Conservation (phyloP, 2,113 vertebrate genomes). For the Chascanopsetta lugubris region DNA sequence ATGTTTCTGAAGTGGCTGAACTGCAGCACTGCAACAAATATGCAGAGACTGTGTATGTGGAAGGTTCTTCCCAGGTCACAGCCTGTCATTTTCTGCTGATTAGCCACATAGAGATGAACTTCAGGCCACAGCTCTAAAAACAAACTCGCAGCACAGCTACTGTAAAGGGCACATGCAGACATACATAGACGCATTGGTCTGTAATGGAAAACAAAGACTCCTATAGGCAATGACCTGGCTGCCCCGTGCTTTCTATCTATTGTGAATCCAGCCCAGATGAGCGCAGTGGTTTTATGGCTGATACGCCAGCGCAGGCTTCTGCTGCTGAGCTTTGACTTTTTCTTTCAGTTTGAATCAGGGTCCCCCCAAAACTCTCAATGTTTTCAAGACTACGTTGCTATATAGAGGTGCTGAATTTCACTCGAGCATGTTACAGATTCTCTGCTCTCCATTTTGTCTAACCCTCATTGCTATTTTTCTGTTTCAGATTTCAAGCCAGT, state of each 20-base stretch:
- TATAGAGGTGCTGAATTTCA: not conserved
- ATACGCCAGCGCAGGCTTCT: conserved; percentile 26
- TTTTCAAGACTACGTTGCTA: not conserved
- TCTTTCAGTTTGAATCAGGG: conserved; percentile 9
- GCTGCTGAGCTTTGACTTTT: conserved; percentile 25
- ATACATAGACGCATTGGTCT: conserved; percentile 31
- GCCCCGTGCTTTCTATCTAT: conserved; percentile 64
- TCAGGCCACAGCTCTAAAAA: conserved; percentile 68
- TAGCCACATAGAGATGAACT: conserved; percentile 60
- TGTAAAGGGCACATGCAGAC: too few relatives aligned
- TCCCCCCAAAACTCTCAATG: not conserved
- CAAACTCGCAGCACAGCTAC: conserved; percentile 65
- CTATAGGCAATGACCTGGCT: conserved; percentile 49
- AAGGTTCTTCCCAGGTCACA: conserved; percentile 66
- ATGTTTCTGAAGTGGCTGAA: conserved; percentile 13
- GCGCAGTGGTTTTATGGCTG: conserved; percentile 42
- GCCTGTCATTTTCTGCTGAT: conserved; percentile 74
- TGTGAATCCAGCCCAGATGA: conserved; percentile 65
- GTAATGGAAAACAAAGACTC: conserved; percentile 70
- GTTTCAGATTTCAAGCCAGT: too few relatives aligned
- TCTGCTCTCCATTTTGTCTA: not conserved
- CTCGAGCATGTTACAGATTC: not conserved
- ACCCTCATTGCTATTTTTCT: too few relatives aligned
- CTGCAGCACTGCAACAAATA: conserved; percentile 44
- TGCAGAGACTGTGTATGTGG: conserved; percentile 58